These are phyloP conservation scores for Callaeas wilsoni DNA, from an alignment of 2,113 vertebrate species.

Conservation along the genomic window DNA sequence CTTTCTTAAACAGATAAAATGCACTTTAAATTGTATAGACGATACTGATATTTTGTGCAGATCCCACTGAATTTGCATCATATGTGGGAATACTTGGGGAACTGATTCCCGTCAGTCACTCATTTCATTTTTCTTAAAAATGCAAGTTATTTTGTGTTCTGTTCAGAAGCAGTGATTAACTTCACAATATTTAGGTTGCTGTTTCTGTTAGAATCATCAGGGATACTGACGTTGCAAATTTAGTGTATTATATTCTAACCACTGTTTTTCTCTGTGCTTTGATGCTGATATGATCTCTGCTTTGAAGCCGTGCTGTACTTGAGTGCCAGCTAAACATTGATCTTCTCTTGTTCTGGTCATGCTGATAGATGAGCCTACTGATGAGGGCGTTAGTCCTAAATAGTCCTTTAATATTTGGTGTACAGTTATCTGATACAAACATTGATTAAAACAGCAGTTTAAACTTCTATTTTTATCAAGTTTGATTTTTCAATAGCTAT, in stretches of 20 bases:
- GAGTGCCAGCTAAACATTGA: not conserved
- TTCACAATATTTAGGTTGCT: not conserved
- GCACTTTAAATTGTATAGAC: slow-evolving; percentile 7
- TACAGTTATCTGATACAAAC: slow-evolving; percentile 34
- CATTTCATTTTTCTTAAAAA: not conserved
- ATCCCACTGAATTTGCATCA: not conserved
- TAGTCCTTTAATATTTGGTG: slow-evolving; percentile 34
- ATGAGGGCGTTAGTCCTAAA: slow-evolving; percentile 3
- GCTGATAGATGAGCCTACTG: slow-evolving; percentile 23
- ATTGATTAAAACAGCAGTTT: slow-evolving; percentile 46
- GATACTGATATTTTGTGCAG: slow-evolving; percentile 6
- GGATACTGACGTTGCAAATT: not conserved
- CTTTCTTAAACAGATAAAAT: not conserved
- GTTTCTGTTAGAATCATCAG: slow-evolving; percentile 8
- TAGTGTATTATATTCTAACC: not conserved
- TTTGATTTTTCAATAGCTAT: slow-evolving; percentile 26
- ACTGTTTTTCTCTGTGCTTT: slow-evolving; percentile 12
- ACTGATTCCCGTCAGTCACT: not conserved
- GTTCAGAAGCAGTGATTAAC: not conserved
- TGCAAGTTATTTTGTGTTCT: not conserved
- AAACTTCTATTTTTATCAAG: slow-evolving; percentile 38
- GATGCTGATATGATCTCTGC: slow-evolving; percentile 11
- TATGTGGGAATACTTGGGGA: not conserved
- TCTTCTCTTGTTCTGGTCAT: slow-evolving; percentile 8
- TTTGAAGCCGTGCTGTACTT: slow-evolving; percentile 6